Percentiles rank a stretch among this genome's conserved stretches.
These are phyloP conservation scores for Platynereis dumerilii DNA, from an alignment of 2,888 invertebrate species.

Conservation along the genomic window DNA sequence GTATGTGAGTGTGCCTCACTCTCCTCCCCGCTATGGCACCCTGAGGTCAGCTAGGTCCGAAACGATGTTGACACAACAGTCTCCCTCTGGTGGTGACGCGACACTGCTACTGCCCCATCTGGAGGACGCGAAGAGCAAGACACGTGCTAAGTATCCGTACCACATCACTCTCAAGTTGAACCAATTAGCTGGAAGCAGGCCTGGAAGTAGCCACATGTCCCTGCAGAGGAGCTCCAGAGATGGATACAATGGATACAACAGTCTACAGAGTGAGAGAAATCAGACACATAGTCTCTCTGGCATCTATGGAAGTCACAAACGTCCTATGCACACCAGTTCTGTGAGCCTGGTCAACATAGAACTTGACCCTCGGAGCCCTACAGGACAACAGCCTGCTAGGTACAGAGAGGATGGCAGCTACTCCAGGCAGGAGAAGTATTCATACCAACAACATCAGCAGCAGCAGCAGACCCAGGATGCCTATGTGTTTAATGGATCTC, in stretches of 20 bases:
- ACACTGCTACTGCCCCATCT: constrained; percentile 7
- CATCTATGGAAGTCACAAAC: background rate
- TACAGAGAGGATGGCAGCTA: background rate
- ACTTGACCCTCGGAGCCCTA: constrained; percentile 16
- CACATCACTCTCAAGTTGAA: constrained; percentile 25
- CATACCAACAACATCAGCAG: constrained; percentile 6
- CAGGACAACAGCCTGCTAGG: constrained; percentile 9
- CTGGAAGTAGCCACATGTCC: background rate
- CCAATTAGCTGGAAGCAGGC: background rate
- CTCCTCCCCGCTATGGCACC: background rate
- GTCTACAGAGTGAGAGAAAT: background rate
- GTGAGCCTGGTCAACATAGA: constrained; percentile 11
- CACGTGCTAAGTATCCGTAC: constrained; percentile 14
- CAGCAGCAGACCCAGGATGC: constrained; percentile 1
- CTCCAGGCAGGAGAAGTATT: background rate
- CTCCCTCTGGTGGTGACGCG: constrained; percentile 11
- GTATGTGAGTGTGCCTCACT: background rate
- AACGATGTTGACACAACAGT: background rate
- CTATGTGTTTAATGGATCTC: background rate
- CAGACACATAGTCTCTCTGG: background rate
- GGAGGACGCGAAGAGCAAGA: constrained; percentile 12
- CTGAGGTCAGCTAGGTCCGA: constrained; percentile 10
- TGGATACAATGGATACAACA: background rate
- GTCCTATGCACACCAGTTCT: background rate
- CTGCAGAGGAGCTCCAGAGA: background rate